These are phyloP conservation scores for Lepidurus apus DNA, from an alignment of 1,140 invertebrate species.

Conservation along the genomic window DNA sequence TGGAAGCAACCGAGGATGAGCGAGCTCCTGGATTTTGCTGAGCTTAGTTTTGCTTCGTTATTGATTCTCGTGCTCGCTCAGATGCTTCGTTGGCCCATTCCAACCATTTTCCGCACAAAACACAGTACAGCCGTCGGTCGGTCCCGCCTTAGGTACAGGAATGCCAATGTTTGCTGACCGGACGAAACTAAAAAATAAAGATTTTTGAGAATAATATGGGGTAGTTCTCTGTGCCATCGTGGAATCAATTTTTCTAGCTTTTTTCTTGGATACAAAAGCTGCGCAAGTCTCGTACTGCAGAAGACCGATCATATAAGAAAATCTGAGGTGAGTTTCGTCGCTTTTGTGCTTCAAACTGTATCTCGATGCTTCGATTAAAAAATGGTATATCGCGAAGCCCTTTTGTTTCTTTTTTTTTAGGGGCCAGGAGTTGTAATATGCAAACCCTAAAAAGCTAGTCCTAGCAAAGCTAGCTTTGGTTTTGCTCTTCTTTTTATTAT, in stretches of 20 bases:
- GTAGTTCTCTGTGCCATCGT: background rate
- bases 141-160: background rate
- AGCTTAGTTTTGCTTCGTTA: constrained; percentile 19
- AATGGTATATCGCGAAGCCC: background rate
- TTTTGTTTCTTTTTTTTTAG: background rate
- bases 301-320: background rate
- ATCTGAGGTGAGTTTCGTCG: background rate
- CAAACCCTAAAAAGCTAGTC: too few species aligned
- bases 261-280: too few species aligned
- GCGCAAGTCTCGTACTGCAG: background rate
- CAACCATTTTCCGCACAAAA: background rate
- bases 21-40: background rate
- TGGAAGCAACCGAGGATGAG: constrained; percentile 4
- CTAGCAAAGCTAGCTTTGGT: too few species aligned
- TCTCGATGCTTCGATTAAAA: background rate
- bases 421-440: background rate
- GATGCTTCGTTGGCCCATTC: constrained; percentile 12
- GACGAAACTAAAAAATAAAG: background rate
- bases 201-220: background rate
- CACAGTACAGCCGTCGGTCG: background rate
- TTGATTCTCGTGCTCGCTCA: background rate
- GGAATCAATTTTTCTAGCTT: too few species aligned
- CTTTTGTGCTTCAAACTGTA: background rate
- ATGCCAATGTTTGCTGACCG: background rate
- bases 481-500: too few species aligned